Evolutionary conservation across 2,113 vertebrate species (phyloP), one percentile per base, ranked within the genome.

Genomic region (Chloroceryle aenea): DNA sequence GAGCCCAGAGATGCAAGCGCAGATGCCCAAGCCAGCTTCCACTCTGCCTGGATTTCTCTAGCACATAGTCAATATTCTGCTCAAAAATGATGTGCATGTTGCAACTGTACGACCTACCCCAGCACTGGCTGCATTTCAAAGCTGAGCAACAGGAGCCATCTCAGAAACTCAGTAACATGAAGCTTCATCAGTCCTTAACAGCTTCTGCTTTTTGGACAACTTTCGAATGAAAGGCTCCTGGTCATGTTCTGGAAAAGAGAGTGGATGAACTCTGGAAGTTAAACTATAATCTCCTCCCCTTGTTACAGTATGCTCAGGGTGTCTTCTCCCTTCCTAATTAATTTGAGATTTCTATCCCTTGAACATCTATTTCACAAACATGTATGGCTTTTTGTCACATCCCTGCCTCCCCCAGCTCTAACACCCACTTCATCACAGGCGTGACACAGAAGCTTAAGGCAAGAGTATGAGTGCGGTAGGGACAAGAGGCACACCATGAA

Each of bases 51-150:
- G 76, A 96, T 96, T 94, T 88, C 95, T 95, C 90, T 56, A 96
- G 63, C 56, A 10, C 10, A 0, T 47, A 93, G 88, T 55, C 16
- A 1, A 78, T 93, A 85, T 92, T 93, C 95, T 94, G 86, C 66
- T 90, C 83, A 72, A 81, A 96, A 93, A 85, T 66, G 76, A 95
- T 92, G 90, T 72, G 83, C 62, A 12, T 78, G 61, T 81, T 96
- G 90, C 92, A 94, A 86, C 95, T 93, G 93, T 90, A 96, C 86
- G 90, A 96, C 95, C 95, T 94, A 96, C 94, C 90, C 94, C 76
- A 96, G 68, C 62, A 64, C 76, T 96, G 94, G 88, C 90, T 91
- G 92, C 89, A 68, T 90, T 90, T 95, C 96, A 94, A 95, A 86
- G 87, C 88, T 78, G 40, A 90, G 92, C 55, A 81, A 95, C 53